Evolutionary conservation across 2,113 vertebrate genomes (phyloP).

Genomic region (Sceloporus undulatus): DNA sequence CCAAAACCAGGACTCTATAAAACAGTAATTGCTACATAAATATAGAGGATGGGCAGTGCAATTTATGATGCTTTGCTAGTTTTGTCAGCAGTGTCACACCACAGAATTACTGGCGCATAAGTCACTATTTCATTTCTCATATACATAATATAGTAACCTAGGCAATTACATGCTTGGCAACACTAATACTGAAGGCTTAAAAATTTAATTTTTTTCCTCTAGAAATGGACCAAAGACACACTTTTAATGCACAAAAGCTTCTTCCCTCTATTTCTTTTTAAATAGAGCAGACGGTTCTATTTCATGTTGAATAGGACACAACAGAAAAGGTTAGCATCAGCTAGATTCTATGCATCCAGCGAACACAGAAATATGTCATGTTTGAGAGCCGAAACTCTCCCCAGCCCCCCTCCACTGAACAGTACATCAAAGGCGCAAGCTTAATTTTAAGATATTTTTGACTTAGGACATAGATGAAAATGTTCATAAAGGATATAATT

Average conservation of each 20-base stretch:
- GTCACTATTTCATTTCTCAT: constrained; percentile 25
- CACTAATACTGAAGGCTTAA: constrained; percentile 46
- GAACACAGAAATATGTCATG: not conserved
- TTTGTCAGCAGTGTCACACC: constrained; percentile 3
- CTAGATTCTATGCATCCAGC: constrained; percentile 29
- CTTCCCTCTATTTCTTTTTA: not conserved
- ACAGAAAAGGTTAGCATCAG: not conserved
- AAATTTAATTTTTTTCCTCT: constrained; percentile 27
- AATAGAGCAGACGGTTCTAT: not conserved
- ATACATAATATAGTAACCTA: constrained; percentile 10
- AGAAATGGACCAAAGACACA: not conserved
- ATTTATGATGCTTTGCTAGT: constrained; percentile 29
- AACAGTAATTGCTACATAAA: not conserved
- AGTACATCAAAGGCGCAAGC: not conserved
- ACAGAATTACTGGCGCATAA: not conserved
- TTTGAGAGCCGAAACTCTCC: not conserved
- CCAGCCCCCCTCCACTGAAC: too few relatives aligned
- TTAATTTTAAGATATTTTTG: not conserved
- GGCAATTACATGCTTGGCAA: constrained; percentile 13
- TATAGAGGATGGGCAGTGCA: not conserved
- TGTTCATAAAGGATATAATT: too few relatives aligned
- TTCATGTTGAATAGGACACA: not conserved
- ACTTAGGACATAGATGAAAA: not conserved
- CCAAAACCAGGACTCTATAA: constrained; percentile 4
- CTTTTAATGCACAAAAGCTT: constrained; percentile 13